phyloP scores from a whole-genome alignment of 2,113 vertebrate species.

The Oncorhynchus tshawytscha region DNA sequence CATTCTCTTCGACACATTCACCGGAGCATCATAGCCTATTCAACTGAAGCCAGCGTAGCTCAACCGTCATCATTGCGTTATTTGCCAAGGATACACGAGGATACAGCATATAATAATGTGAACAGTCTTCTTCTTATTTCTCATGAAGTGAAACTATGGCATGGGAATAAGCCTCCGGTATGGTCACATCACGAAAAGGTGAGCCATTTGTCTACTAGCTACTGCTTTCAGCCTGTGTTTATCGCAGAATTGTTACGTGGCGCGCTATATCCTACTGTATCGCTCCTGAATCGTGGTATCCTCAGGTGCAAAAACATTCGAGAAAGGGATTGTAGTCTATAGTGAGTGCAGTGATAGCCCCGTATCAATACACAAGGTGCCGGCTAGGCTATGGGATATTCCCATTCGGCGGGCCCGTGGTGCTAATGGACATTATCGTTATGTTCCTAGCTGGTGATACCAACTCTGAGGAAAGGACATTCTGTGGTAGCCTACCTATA shows the following conservation, averaged over 20 bases:
- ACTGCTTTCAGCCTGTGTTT: neutral
- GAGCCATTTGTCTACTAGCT: conserved; percentile 7
- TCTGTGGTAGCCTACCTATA: neutral
- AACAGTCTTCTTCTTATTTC: conserved; percentile 6
- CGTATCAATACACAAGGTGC: neutral
- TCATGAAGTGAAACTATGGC: conserved; percentile 14
- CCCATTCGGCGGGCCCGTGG: neutral
- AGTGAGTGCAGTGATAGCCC: too few species aligned
- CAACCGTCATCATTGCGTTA: conserved; percentile 1
- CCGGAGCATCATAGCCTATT: neutral
- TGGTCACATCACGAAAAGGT: conserved; percentile 24
- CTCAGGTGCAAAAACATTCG: neutral
- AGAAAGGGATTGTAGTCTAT: too few species aligned
- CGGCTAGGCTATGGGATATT: neutral
- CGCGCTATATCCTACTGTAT: neutral
- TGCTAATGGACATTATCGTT: neutral
- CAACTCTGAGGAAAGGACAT: neutral
- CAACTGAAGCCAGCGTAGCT: neutral
- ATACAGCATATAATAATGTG: conserved; percentile 17
- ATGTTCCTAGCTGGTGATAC: neutral
- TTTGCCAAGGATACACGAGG: conserved; percentile 21
- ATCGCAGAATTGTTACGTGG: neutral
- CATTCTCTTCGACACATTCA: neutral
- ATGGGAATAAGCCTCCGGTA: conserved; percentile 24
- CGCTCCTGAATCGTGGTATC: neutral